Evolutionary conservation across 2,113 vertebrate species (phyloP).

Genomic region (Salvelinus sp.): DNA sequence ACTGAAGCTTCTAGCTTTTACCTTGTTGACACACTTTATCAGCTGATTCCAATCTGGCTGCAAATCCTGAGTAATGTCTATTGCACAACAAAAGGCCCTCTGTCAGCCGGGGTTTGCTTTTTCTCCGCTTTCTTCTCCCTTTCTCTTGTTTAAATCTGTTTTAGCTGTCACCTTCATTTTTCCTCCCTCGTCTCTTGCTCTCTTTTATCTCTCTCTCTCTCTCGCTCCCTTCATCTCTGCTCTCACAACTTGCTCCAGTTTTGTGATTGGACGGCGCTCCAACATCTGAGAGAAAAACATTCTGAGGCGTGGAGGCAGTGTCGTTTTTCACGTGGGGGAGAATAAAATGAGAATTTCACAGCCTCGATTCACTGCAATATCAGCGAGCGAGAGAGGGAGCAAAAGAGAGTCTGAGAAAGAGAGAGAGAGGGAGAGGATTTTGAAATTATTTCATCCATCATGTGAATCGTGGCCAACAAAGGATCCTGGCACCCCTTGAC

Average conservation of each 20-base stretch:
- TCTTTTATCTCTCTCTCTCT: neutral
- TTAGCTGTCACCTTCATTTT: constrained; percentile 30
- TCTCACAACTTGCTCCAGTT: constrained; percentile 50
- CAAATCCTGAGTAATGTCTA: constrained; percentile 23
- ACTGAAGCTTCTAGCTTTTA: constrained; percentile 17
- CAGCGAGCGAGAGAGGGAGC: constrained; percentile 6
- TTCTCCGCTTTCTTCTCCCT: neutral
- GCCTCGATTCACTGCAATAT: constrained; percentile 55
- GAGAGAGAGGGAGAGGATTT: constrained; percentile 44
- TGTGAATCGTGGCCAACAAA: constrained; percentile 79
- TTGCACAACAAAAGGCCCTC: constrained; percentile 25
- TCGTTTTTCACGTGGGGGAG: constrained; percentile 63
- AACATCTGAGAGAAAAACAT: constrained; percentile 62
- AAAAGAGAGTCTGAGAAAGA: constrained; percentile 2
- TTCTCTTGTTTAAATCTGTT: constrained; percentile 29
- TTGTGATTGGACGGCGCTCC: constrained; percentile 66
- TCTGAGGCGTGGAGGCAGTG: constrained; percentile 63
- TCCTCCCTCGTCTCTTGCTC: constrained; percentile 4
- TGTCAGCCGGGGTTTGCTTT: constrained; percentile 8
- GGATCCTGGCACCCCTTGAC: constrained; percentile 79
- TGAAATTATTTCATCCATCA: constrained; percentile 86
- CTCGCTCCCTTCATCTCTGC: neutral
- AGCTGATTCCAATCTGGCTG: constrained; percentile 40
- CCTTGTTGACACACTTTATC: constrained; percentile 23
- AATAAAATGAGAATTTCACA: constrained; percentile 62